phyloP scores from a whole-genome alignment of 2,888 invertebrate species.

The Brassicogethes aeneus region DNA sequence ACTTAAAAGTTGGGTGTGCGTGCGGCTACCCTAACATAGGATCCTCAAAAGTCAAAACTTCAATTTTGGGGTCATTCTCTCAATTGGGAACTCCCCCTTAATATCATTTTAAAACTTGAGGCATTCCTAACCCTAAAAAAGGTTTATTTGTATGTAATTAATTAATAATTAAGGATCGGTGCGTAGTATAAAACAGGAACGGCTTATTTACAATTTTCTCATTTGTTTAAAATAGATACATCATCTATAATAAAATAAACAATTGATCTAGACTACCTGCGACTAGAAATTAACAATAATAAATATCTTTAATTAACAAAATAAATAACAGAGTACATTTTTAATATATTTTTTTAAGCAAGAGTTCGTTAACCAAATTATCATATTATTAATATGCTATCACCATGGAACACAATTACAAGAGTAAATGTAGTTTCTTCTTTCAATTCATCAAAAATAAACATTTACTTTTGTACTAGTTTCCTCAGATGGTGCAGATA shows the following conservation, averaged over 20 bases:
- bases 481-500: too few relatives aligned
- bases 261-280: constrained; percentile 13
- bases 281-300: constrained; percentile 13
- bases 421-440: too few relatives aligned
- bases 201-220: constrained; percentile 10
- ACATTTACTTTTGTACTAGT: too few relatives aligned
- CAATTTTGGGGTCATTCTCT: too few relatives aligned
- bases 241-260: constrained; percentile 1
- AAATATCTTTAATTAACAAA: neutral
- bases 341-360: neutral
- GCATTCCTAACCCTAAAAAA: constrained; percentile 23
- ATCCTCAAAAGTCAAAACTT: too few relatives aligned
- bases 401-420: too few relatives aligned
- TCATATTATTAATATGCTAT: too few relatives aligned
- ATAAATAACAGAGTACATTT: neutral
- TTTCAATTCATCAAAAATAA: too few relatives aligned
- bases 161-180: constrained; percentile 10
- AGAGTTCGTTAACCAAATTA: neutral
- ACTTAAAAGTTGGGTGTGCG: neutral
- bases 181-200: constrained; percentile 18
- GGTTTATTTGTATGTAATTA: too few relatives aligned
- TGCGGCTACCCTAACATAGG: too few relatives aligned
- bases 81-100: too few relatives aligned
- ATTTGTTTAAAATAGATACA: too few relatives aligned
- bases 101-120: neutral